Base-by-base conservation (phyloP, 1,140 invertebrate genomes). In the Leptinotarsa lineolata region DNA sequence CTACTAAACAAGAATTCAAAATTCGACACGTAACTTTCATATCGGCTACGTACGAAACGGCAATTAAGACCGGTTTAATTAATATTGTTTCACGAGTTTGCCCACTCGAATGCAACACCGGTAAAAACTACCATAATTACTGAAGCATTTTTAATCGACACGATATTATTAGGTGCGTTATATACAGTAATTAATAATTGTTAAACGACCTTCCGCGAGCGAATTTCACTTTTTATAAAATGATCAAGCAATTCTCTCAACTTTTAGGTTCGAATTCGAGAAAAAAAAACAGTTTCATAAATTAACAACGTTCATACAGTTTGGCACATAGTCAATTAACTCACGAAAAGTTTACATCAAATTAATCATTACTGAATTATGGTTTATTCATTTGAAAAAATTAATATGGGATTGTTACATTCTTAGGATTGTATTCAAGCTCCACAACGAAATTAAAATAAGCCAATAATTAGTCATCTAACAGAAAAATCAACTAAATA, bases 141-240 rank as follows among this genome's bases (percentile, higher is more conserved):
- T 16, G 16, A 54, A 54, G n/a, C 16, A 54, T 54, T 54, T 18
- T 18, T 16, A 54, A 16, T 54, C 48, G 16, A 54, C 48, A 54
- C 16, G 48, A 54, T 54, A 54, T 54, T 54, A 54, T 54, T 54
- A 18, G 48, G 48, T 13, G 48, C n/a, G n/a, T 54, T 15, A 54
- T 16, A 54, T 54, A 54, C 48, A 18, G 15, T 54, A 16, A 54
- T 54, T 54, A 54, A 54, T 54, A 13, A 16, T 54, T 54, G n/a
- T 54, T 13, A 18, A 54, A 54, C 48, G 48, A 54, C 48, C 48
- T 54, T 54, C 48, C 48, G 48, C 48, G 13, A 54, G n/a, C 48
- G n/a, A 54, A 54, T 54, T 54, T 54, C 48, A 54, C 48, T 54
- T 54, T 54, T 54, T 54, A 54, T 54, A 3, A 54, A 54, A 54